phyloP scores from a whole-genome alignment of 1,140 invertebrate species.

The Drosophila persimilis region DNA sequence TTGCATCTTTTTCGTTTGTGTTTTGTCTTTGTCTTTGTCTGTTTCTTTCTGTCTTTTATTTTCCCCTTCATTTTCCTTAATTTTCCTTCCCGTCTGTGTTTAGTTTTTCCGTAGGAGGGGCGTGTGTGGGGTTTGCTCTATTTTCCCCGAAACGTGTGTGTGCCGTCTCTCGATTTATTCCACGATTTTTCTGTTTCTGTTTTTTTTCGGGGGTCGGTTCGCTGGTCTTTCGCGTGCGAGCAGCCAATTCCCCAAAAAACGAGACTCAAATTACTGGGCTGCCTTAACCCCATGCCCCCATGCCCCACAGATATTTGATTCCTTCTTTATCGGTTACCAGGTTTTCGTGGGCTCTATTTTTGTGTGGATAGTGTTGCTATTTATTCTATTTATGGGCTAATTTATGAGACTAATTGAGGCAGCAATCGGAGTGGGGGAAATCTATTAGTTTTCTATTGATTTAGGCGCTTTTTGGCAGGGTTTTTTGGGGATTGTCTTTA shows the following conservation, averaged over 20 bases:
- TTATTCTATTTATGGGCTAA: slow-evolving; percentile 58
- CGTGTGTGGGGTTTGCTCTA: slow-evolving; percentile 52
- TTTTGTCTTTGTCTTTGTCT: background rate
- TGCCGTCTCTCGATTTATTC: slow-evolving; percentile 58
- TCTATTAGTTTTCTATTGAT: background rate
- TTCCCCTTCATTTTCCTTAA: background rate
- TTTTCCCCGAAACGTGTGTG: slow-evolving; percentile 49
- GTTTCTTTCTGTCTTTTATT: slow-evolving; percentile 12
- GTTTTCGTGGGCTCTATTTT: slow-evolving; percentile 31
- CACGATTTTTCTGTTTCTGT: slow-evolving; percentile 45
- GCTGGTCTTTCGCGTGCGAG: slow-evolving; percentile 48
- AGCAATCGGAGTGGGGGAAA: slow-evolving; percentile 5
- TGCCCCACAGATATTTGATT: slow-evolving; percentile 34
- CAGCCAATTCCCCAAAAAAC: slow-evolving; percentile 48
- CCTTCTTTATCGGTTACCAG: slow-evolving; percentile 56
- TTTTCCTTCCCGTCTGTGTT: slow-evolving; percentile 28
- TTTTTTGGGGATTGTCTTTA: too few species aligned
- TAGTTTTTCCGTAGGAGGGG: slow-evolving; percentile 35
- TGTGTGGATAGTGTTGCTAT: background rate
- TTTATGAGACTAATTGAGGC: slow-evolving; percentile 62
- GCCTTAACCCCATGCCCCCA: slow-evolving; percentile 42
- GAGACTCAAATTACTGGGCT: slow-evolving; percentile 62
- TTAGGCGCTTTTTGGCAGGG: background rate
- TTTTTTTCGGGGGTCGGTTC: background rate
- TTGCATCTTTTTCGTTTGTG: slow-evolving; percentile 23